Percentiles rank a stretch among this genome's conserved stretches.
phyloP scores from a whole-genome alignment of 2,113 vertebrate species.

The Dicrurus megarhynchus region DNA sequence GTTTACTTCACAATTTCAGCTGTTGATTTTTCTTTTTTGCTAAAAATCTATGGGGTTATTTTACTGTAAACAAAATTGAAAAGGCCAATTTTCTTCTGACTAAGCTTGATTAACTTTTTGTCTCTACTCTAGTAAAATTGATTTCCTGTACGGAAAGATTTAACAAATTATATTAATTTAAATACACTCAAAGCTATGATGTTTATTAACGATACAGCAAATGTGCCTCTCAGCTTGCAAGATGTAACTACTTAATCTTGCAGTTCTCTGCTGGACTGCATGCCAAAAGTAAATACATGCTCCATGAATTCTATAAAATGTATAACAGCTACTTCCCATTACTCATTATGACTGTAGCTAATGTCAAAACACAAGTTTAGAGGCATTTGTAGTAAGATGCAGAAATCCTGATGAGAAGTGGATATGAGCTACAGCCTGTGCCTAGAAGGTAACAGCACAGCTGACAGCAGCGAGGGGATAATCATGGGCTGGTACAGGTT shows the following conservation, averaged over 20 bases:
- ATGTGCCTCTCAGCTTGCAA: not conserved
- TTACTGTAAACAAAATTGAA: conserved; percentile 17
- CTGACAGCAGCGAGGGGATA: not conserved
- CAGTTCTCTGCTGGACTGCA: not conserved
- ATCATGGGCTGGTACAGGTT: not conserved
- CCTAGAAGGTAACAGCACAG: not conserved
- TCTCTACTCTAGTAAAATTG: conserved; percentile 15
- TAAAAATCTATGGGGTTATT: not conserved
- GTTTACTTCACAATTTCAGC: not conserved
- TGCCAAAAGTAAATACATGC: not conserved
- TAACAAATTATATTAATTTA: conserved; percentile 59
- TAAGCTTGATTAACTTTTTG: conserved; percentile 53
- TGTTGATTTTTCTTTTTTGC: not conserved
- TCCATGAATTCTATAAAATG: not conserved
- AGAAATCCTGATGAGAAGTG: not conserved
- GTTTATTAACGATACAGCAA: conserved; percentile 6
- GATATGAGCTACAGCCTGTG: not conserved
- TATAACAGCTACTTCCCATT: not conserved
- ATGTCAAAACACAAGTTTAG: not conserved
- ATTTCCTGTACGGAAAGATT: conserved; percentile 26
- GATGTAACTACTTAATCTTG: not conserved
- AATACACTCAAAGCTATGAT: conserved; percentile 21
- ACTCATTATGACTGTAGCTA: not conserved
- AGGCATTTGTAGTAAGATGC: not conserved
- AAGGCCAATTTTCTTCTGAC: conserved; percentile 27